phyloP scores from a whole-genome alignment of 2,888 invertebrate genomes.

The Hypselothyrea guttata region DNA sequence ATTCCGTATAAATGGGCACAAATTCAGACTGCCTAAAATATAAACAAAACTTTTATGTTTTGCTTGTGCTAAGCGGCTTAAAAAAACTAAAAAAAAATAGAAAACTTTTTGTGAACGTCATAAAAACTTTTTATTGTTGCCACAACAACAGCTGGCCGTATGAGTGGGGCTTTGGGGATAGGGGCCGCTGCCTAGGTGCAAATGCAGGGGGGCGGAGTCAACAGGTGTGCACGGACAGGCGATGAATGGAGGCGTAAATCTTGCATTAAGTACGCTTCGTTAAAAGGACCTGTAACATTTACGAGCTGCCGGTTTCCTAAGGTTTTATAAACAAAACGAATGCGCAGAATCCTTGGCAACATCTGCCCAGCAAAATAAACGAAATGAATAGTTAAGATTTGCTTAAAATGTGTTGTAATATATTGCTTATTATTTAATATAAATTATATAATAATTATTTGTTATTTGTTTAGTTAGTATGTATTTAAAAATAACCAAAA shows the following conservation, averaged over 20 bases:
- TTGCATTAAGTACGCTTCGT: constrained; percentile 61
- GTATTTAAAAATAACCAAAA: no score
- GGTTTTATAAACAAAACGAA: not conserved
- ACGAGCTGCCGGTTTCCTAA: constrained; percentile 46
- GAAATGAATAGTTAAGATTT: not conserved
- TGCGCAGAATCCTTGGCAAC: constrained; percentile 65
- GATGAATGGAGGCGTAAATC: constrained; percentile 75
- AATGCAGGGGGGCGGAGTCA: constrained; percentile 35
- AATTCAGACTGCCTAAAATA: constrained; percentile 19
- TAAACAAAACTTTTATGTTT: constrained; percentile 24
- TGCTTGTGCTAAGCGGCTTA: constrained; percentile 22
- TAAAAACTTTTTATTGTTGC: constrained; percentile 55
- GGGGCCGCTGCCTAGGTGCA: no score
- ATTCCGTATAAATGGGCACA: constrained; percentile 10
- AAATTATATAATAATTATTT: not conserved
- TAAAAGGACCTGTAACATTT: constrained; percentile 44
- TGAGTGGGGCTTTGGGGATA: not conserved
- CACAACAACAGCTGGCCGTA: constrained; percentile 16
- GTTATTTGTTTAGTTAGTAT: no score
- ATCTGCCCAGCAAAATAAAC: constrained; percentile 32
- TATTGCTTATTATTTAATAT: not conserved
- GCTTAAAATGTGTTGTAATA: no score
- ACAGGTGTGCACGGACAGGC: constrained; percentile 66
- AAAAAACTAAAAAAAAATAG: constrained; percentile 14
- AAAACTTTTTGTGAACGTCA: constrained; percentile 30